phyloP scores from a whole-genome alignment of 2,113 vertebrate genomes.

The Carassius gibelio region DNA sequence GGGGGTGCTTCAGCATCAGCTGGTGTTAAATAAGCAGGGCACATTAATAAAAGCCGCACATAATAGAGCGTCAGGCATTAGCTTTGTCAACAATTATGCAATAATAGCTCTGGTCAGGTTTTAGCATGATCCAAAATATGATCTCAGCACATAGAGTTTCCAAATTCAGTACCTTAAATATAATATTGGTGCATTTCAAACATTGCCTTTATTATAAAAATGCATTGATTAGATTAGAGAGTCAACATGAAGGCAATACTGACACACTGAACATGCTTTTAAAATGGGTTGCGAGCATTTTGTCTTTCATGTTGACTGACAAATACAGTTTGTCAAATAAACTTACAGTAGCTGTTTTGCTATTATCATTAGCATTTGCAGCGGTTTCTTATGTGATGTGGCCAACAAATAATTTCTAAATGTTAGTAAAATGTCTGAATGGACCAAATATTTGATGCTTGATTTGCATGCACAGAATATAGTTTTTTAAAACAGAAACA shows the following conservation, averaged over 20 bases:
- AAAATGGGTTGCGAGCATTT: not conserved
- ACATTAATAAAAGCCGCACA: constrained; percentile 43
- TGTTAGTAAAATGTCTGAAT: not conserved
- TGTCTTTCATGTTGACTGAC: not conserved
- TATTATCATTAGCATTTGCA: not conserved
- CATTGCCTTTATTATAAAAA: not conserved
- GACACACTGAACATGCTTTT: not conserved
- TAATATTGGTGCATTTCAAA: not conserved
- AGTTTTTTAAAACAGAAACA: not conserved
- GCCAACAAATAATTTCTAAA: not conserved
- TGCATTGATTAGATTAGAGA: not conserved
- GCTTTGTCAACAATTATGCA: not conserved
- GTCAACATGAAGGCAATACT: not conserved
- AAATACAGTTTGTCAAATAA: not conserved
- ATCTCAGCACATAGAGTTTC: not conserved
- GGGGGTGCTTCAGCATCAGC: constrained; percentile 70
- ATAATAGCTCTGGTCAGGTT: not conserved
- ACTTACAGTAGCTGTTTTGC: not conserved
- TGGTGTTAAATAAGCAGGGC: constrained; percentile 63
- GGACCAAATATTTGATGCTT: not conserved
- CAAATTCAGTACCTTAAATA: not conserved
- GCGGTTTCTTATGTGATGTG: not conserved
- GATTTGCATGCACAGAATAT: not conserved
- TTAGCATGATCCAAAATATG: not conserved
- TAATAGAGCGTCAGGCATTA: constrained; percentile 30